phyloP scores from a whole-genome alignment of 2,113 vertebrate species.

The Capra hircus region DNA sequence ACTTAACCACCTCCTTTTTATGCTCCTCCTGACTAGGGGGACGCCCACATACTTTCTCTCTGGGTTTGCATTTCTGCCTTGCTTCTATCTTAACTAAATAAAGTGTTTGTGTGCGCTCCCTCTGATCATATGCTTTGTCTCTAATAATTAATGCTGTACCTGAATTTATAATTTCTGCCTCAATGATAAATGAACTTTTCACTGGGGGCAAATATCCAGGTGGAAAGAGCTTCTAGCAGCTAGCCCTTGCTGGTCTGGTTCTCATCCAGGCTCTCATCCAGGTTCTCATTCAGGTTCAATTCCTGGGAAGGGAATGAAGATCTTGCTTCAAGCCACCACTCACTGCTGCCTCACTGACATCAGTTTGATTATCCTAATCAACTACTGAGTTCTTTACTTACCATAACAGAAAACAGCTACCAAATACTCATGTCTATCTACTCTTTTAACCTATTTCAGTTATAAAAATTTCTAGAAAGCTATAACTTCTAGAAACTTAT shows the following conservation, averaged over 20 bases:
- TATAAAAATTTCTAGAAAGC: not conserved
- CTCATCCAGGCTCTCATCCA: not conserved
- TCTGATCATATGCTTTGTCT: not conserved
- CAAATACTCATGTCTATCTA: not conserved
- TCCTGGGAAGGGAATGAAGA: not conserved
- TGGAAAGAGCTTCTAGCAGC: not conserved
- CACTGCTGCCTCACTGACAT: not conserved
- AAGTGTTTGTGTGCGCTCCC: not conserved
- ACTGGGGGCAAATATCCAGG: not conserved
- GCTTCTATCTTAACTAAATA: not conserved
- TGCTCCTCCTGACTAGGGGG: fast-evolving
- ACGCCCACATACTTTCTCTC: fast-evolving
- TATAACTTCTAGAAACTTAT: not conserved
- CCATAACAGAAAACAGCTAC: not conserved
- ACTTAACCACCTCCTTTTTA: not conserved
- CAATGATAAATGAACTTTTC: not conserved
- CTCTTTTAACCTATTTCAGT: not conserved
- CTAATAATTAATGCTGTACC: not conserved
- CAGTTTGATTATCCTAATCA: not conserved
- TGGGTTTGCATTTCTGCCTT: not conserved
- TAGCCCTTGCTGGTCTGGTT: not conserved
- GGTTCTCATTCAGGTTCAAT: not conserved
- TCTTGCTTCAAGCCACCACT: not conserved
- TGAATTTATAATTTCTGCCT: not conserved
- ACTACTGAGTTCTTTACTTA: not conserved